Evolutionary conservation across 2,888 invertebrate species (phyloP).

Genomic region (Himalopsyche anomala): DNA sequence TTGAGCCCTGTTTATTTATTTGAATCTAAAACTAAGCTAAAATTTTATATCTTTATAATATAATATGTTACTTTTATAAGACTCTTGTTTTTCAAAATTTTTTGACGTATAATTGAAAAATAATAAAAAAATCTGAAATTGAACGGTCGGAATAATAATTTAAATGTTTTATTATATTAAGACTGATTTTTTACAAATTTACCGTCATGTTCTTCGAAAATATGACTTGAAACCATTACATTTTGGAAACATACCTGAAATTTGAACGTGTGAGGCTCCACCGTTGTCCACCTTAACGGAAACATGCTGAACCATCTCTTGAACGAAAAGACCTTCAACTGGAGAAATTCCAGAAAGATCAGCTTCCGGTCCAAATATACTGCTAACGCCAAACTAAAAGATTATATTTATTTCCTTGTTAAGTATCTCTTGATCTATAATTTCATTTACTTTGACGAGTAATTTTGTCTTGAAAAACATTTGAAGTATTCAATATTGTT

Average conservation of each 20-base stretch:
- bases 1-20: not conserved
- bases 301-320: slow-evolving; percentile 82
- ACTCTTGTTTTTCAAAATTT: too few species aligned
- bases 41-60: too few species aligned
- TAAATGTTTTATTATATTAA: not conserved
- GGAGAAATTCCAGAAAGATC: slow-evolving; percentile 79
- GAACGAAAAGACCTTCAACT: slow-evolving; percentile 80
- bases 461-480: too few species aligned
- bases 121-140: too few species aligned
- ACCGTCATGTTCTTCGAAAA: not conserved
- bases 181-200: too few species aligned
- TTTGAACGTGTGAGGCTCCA: slow-evolving; percentile 72
- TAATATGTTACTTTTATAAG: too few species aligned
- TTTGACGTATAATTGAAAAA: too few species aligned
- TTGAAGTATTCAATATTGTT: too few species aligned
- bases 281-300: slow-evolving; percentile 80
- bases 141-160: not conserved
- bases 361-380: slow-evolving; percentile 78
- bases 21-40: not conserved
- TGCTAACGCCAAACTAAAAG: slow-evolving; percentile 77
- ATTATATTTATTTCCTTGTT: not conserved
- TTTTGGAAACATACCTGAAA: slow-evolving; percentile 71
- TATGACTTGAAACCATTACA: not conserved
- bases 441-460: not conserved
- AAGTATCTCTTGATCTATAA: too few species aligned